These are phyloP conservation scores for Aphaenogaster rudis DNA, from an alignment of 1,140 invertebrate species.

Conservation along the genomic window DNA sequence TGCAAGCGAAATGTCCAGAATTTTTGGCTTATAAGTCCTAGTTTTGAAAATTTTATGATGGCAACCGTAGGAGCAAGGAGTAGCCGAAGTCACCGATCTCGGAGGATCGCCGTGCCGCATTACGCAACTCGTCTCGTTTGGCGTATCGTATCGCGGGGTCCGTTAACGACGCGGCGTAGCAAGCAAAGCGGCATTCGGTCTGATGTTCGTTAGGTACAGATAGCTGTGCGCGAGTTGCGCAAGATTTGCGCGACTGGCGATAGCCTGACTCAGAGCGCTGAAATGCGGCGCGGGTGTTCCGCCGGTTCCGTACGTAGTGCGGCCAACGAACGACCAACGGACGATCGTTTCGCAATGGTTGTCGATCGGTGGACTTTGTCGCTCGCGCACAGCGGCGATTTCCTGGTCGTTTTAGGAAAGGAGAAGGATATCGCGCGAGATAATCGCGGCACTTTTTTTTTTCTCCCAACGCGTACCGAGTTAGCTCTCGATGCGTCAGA, in stretches of 20 bases:
- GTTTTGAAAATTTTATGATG: no score
- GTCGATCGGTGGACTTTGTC: slow-evolving; percentile 5
- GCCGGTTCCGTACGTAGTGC: slow-evolving; percentile 28
- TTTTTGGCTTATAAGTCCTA: no score
- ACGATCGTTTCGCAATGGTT: slow-evolving; percentile 70
- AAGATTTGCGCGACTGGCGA: slow-evolving; percentile 55
- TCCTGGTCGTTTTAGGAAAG: slow-evolving; percentile 28
- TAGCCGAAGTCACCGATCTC: not conserved
- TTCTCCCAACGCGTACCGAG: not conserved
- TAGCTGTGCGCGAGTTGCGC: slow-evolving; percentile 61
- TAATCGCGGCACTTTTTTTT: slow-evolving; percentile 15
- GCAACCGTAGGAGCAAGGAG: not conserved
- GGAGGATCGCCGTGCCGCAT: not conserved
- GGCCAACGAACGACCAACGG: not conserved
- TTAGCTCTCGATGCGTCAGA: slow-evolving; percentile 25
- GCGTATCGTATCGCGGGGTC: slow-evolving; percentile 8
- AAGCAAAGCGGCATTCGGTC: slow-evolving; percentile 15
- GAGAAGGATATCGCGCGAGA: slow-evolving; percentile 11
- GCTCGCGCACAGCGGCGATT: not conserved
- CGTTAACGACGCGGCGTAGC: slow-evolving; percentile 6
- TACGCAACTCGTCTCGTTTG: slow-evolving; percentile 29
- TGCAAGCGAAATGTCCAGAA: no score
- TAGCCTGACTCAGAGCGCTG: slow-evolving; percentile 75
- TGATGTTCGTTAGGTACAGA: slow-evolving; percentile 17
- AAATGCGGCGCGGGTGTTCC: slow-evolving; percentile 79